These are phyloP conservation scores for Hestina assimilis DNA, from an alignment of 1,140 invertebrate species.

Conservation along the genomic window DNA sequence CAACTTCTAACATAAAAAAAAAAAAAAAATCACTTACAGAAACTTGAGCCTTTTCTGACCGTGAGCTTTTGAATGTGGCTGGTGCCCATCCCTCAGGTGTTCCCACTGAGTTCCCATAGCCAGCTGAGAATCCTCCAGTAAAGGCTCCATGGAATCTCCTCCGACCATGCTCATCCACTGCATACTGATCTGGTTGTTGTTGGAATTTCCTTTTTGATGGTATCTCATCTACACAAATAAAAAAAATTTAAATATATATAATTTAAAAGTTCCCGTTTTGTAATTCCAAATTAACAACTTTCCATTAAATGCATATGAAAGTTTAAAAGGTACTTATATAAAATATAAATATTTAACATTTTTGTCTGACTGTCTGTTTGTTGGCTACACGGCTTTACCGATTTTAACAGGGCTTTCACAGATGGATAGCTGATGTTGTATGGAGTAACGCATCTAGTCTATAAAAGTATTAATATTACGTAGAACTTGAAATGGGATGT, in stretches of 20 bases:
- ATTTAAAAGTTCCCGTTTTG: too few relatives aligned
- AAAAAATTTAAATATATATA: neutral
- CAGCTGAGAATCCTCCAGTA: constrained; percentile 99
- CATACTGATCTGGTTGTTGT: constrained; percentile 92
- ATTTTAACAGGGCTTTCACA: too few relatives aligned
- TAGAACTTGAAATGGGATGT: too few relatives aligned
- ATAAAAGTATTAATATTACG: too few relatives aligned
- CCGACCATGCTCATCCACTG: constrained; percentile 92
- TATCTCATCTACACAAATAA: constrained; percentile 81
- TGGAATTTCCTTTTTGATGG: constrained; percentile 88
- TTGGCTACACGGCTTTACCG: too few relatives aligned
- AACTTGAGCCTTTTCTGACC: constrained; percentile 81
- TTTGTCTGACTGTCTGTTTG: too few relatives aligned
- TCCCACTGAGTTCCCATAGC: constrained; percentile 98
- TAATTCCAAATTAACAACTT: too few relatives aligned
- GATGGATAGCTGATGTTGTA: too few relatives aligned
- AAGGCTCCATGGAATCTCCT: constrained; percentile 99
- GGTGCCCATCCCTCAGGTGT: constrained; percentile 97
- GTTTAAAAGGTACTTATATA: too few relatives aligned
- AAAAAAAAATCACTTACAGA: constrained; percentile 39
- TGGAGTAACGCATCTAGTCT: too few relatives aligned
- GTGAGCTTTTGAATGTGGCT: constrained; percentile 93
- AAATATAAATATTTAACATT: too few relatives aligned
- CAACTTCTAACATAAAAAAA: neutral
- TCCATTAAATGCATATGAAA: too few relatives aligned